Percentiles rank a stretch among this genome's conserved stretches.
Evolutionary conservation across 1,140 invertebrate species (phyloP).

Genomic region (Achatina immaculata): DNA sequence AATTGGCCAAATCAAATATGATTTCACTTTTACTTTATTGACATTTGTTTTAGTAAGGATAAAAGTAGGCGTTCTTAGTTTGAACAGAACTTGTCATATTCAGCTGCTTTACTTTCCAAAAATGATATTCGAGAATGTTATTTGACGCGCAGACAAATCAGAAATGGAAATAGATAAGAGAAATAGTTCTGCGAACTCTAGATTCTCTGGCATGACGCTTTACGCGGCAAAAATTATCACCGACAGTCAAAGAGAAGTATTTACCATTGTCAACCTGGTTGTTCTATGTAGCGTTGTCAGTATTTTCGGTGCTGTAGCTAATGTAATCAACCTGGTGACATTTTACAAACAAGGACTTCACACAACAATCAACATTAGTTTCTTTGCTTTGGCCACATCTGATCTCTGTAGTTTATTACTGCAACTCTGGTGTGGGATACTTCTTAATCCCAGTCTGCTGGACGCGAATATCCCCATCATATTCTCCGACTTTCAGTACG

Average conservation of each 20-base stretch:
- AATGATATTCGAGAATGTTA: no score
- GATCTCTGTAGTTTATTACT: background rate
- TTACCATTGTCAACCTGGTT: background rate
- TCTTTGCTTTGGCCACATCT: background rate
- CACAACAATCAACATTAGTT: constrained; percentile 4
- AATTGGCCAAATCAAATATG: no score
- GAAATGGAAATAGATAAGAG: no score
- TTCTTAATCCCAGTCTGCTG: background rate
- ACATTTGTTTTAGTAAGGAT: no score
- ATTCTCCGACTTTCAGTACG: background rate
- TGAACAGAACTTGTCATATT: no score
- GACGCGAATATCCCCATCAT: background rate
- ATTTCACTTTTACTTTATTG: no score
- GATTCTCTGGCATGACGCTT: no score
- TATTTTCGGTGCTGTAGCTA: background rate
- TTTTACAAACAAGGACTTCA: background rate
- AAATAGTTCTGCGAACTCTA: no score
- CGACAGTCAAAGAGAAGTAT: background rate
- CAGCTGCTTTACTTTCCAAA: no score
- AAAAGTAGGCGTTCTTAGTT: no score
- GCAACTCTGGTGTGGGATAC: background rate
- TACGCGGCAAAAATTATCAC: no score
- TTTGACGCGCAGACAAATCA: no score
- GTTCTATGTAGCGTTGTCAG: background rate
- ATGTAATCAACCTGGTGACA: background rate